Percentiles rank a stretch among this genome's conserved stretches.
Conservation (phyloP, 2,888 invertebrate genomes). For the Hedychridium roseum region DNA sequence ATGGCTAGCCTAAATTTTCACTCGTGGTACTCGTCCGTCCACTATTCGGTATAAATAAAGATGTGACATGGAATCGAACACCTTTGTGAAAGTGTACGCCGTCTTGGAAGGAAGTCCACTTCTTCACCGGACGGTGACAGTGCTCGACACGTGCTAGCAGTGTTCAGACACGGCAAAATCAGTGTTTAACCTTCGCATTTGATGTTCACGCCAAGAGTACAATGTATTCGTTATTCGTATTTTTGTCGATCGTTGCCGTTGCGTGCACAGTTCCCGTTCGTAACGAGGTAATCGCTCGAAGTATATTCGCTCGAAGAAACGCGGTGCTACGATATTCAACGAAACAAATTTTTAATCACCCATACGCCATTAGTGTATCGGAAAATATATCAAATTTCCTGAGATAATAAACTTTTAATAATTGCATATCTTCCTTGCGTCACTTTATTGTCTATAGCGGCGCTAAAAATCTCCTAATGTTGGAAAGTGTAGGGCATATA, state of each 20-base stretch:
- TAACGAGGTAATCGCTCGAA: background rate
- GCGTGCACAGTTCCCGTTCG: too few relatives aligned
- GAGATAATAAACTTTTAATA: too few relatives aligned
- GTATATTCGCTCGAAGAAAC: too few relatives aligned
- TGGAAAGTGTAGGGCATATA: too few relatives aligned
- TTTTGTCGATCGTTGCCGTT: background rate
- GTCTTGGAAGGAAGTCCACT: conserved; percentile 33
- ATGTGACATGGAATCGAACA: conserved; percentile 51
- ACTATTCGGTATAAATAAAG: conserved; percentile 61
- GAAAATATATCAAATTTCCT: too few relatives aligned
- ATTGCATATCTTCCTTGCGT: too few relatives aligned
- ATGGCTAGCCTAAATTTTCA: conserved; percentile 58
- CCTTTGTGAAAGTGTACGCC: conserved; percentile 60
- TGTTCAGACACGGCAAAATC: background rate
- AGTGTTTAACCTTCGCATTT: background rate
- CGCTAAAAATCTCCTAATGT: too few relatives aligned
- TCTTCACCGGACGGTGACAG: background rate
- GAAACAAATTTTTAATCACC: too few relatives aligned
- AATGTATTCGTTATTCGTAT: background rate
- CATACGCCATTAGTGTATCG: too few relatives aligned
- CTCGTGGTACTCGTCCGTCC: conserved; percentile 47
- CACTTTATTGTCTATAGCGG: too few relatives aligned
- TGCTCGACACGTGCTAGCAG: conserved; percentile 1
- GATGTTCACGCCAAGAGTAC: background rate
- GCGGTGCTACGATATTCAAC: too few relatives aligned